phyloP scores from a whole-genome alignment of 2,113 vertebrate species.

The Phoenicopterus ruber region DNA sequence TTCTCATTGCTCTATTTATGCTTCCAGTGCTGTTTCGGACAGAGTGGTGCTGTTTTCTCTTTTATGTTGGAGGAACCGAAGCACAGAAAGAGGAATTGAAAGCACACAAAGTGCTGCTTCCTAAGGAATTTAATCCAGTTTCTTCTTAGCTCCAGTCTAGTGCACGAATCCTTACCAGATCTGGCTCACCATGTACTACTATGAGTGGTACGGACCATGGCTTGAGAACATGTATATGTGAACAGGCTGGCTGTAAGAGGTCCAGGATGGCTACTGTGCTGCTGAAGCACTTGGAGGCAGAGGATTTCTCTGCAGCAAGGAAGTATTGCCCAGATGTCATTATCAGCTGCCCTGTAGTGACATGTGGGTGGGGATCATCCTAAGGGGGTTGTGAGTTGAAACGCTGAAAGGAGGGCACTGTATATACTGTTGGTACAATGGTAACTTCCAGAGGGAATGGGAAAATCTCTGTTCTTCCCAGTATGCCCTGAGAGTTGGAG shows the following conservation, averaged over 20 bases:
- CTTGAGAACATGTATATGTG: not conserved
- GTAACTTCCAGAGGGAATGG: not conserved
- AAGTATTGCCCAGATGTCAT: not conserved
- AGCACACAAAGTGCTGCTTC: not conserved
- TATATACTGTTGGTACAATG: not conserved
- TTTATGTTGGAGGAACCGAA: not conserved
- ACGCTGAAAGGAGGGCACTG: not conserved
- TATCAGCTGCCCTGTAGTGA: not conserved
- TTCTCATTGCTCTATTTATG: rapidly evolving
- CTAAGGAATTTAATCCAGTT: not conserved
- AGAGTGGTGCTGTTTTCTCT: not conserved
- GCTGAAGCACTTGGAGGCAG: not conserved
- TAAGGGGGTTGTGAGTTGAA: not conserved
- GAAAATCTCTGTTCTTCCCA: not conserved
- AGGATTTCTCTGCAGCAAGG: not conserved
- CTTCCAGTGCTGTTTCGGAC: not conserved
- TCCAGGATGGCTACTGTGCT: not conserved
- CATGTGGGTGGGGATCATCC: not conserved
- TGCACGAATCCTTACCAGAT: not conserved
- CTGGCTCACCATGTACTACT: not conserved
- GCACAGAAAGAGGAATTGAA: not conserved
- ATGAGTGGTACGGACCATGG: not conserved
- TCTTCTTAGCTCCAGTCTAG: not conserved
- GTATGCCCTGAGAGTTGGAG: not conserved
- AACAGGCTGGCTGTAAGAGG: not conserved